Conservation (phyloP, 2,113 vertebrate genomes). For the Odocoileus hemionus region DNA sequence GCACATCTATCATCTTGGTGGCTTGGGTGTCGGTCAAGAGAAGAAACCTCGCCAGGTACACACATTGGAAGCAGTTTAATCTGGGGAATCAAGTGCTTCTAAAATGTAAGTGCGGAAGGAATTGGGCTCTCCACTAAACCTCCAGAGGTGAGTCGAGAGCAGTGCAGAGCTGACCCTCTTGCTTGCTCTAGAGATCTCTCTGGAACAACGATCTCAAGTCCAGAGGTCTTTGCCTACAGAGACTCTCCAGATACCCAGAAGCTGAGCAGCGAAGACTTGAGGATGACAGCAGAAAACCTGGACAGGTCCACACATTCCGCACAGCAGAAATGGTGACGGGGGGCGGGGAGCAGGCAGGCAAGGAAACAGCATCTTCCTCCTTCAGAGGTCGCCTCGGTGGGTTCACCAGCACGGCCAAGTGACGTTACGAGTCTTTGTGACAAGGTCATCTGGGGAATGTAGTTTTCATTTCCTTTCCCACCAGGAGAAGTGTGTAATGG, state of each 20-base stretch:
- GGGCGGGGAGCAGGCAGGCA: fast-evolving
- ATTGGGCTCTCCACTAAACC: background rate
- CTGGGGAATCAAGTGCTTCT: background rate
- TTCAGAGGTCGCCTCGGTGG: fast-evolving
- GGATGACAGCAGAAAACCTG: background rate
- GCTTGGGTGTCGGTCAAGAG: background rate
- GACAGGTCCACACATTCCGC: background rate
- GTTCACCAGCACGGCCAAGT: fast-evolving
- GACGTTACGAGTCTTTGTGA: background rate
- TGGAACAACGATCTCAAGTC: fast-evolving
- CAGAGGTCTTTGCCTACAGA: background rate
- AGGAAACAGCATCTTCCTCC: background rate
- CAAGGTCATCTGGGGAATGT: too few relatives aligned
- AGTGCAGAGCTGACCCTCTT: fast-evolving
- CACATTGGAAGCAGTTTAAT: background rate
- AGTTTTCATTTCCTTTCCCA: background rate
- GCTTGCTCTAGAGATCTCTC: fast-evolving
- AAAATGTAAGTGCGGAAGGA: background rate
- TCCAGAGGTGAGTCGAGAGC: background rate
- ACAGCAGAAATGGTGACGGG: background rate
- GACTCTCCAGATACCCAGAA: too few relatives aligned
- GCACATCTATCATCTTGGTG: too few relatives aligned
- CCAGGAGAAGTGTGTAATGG: fast-evolving
- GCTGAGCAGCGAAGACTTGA: background rate
- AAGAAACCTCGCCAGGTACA: background rate